Evolutionary conservation across 2,797 vertebrate species (phyloP).

Genomic region (Pempheris klunzingeri): DNA sequence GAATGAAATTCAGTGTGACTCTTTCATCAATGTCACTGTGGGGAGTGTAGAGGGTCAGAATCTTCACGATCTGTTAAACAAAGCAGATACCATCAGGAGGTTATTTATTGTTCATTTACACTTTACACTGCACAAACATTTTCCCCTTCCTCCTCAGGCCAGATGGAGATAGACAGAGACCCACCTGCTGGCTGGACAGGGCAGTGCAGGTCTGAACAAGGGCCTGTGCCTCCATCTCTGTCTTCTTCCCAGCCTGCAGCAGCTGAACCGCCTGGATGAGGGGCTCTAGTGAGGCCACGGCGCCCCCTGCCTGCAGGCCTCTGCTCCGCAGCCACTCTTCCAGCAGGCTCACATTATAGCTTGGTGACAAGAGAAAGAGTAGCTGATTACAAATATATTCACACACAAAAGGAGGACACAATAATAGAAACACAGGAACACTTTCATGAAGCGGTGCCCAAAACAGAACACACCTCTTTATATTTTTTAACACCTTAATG

Average conservation of each 20-base stretch:
- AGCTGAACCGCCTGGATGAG: conserved; percentile 89
- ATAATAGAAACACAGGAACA: background rate
- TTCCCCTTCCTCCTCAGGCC: too few relatives aligned
- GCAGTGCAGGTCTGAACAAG: conserved; percentile 85
- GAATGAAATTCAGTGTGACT: conserved; percentile 86
- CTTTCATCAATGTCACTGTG: conserved; percentile 86
- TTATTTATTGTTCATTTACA: background rate
- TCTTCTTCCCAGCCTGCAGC: conserved; percentile 88
- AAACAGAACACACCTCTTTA: too few relatives aligned
- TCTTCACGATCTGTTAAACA: conserved; percentile 86
- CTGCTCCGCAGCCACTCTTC: conserved; percentile 87
- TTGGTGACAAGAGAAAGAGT: conserved; percentile 13
- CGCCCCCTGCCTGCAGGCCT: conserved; percentile 82
- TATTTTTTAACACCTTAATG: too few relatives aligned
- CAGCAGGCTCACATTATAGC: conserved; percentile 87
- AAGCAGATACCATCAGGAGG: background rate
- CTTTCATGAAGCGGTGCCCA: too few relatives aligned
- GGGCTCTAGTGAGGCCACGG: conserved; percentile 81
- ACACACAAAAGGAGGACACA: background rate
- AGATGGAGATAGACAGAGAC: background rate
- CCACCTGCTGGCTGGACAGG: conserved; percentile 86
- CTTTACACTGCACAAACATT: background rate
- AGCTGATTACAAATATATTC: background rate
- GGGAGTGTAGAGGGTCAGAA: conserved; percentile 86
- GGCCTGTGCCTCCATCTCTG: conserved; percentile 78